A percentile compares a stretch with the other conserved stretches of the same genome.
These are phyloP conservation scores for Drosophila picticornis DNA, from an alignment of 2,888 invertebrate genomes.

Conservation along the genomic window DNA sequence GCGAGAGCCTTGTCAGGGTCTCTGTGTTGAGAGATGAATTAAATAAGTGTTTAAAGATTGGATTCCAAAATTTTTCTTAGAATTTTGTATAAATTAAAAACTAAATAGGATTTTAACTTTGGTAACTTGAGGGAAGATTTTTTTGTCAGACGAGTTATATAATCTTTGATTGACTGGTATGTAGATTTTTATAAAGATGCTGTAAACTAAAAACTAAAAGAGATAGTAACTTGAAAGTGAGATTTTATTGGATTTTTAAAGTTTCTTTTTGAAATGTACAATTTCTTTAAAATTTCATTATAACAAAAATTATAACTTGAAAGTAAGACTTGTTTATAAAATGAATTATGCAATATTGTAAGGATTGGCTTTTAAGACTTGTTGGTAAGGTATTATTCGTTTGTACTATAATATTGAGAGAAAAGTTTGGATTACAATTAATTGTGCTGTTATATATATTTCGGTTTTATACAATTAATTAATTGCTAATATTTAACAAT, in stretches of 20 bases:
- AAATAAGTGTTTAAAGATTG: slow-evolving; percentile 6
- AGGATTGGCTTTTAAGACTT: neutral
- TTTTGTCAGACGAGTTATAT: neutral
- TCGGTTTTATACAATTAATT: neutral
- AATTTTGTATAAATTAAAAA: neutral
- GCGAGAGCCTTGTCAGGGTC: neutral
- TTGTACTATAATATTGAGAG: neutral
- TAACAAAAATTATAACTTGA: neutral
- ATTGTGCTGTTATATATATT: too few relatives aligned
- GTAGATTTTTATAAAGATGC: neutral
- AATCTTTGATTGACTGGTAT: neutral
- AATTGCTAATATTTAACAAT: neutral
- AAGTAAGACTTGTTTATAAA: neutral
- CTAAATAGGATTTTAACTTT: neutral
- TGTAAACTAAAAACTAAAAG: too few relatives aligned
- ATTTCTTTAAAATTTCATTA: neutral
- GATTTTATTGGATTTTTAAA: neutral
- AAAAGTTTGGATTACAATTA: neutral
- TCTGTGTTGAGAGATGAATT: neutral
- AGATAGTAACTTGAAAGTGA: neutral
- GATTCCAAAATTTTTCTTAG: neutral
- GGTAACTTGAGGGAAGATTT: neutral
- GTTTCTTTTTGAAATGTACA: neutral
- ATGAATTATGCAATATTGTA: neutral
- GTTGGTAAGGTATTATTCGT: neutral